A percentile compares a stretch with the other conserved stretches of the same genome.
These are phyloP conservation scores for Piscicola geometra DNA, from an alignment of 2,888 invertebrate genomes.

Conservation along the genomic window DNA sequence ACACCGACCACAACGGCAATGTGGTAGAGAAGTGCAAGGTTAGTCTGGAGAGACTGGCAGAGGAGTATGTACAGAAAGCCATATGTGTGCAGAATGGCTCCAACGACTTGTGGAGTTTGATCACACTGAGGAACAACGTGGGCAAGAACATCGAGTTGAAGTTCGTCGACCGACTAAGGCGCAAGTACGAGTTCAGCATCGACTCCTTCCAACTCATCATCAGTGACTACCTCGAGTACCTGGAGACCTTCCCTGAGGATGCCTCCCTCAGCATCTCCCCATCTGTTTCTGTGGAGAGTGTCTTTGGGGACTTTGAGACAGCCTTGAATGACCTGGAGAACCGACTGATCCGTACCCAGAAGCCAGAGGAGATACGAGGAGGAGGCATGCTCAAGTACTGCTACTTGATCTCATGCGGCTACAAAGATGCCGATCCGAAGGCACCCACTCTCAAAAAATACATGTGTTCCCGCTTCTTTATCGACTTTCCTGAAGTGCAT, in stretches of 20 bases:
- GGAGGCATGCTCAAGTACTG: constrained; percentile 98
- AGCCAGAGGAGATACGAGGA: constrained; percentile 97
- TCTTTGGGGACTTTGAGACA: constrained; percentile 92
- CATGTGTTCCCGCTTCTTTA: constrained; percentile 99
- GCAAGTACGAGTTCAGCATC: constrained; percentile 98
- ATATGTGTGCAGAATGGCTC: constrained; percentile 74
- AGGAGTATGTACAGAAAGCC: constrained; percentile 92
- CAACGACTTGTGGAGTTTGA: constrained; percentile 95
- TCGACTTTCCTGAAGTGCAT: constrained; percentile 92
- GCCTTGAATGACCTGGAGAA: constrained; percentile 90
- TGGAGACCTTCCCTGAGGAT: constrained; percentile 71
- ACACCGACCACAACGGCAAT: constrained; percentile 63
- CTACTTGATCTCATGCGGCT: constrained; percentile 88
- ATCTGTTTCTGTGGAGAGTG: constrained; percentile 90
- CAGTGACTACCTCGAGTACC: constrained; percentile 87
- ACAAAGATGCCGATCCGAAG: constrained; percentile 76
- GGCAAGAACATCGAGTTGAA: constrained; percentile 88
- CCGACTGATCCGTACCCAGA: constrained; percentile 92
- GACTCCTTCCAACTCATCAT: constrained; percentile 92
- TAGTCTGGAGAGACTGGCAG: constrained; percentile 77
- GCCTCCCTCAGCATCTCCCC: constrained; percentile 61
- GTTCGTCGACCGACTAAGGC: constrained; percentile 95
- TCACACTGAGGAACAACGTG: constrained; percentile 83
- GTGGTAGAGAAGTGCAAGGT: constrained; percentile 83
- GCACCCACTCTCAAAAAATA: constrained; percentile 90